Evolutionary conservation across 2,797 vertebrate genomes (phyloP).

Genomic region (Takifugu ocellatus): DNA sequence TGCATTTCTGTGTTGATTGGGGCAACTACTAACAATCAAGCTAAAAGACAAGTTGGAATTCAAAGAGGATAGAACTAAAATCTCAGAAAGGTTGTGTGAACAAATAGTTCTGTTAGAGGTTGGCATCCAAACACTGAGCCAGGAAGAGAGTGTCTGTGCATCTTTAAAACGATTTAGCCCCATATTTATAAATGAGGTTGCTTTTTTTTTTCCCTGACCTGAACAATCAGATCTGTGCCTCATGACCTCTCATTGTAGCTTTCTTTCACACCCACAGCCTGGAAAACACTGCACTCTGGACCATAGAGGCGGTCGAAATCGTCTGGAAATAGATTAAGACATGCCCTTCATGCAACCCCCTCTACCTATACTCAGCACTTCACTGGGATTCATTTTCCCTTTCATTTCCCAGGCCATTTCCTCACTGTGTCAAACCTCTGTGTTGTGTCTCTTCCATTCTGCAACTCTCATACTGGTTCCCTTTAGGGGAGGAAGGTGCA

Average conservation of each 20-base stretch:
- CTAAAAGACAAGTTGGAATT: too few species aligned
- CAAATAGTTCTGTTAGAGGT: too few species aligned
- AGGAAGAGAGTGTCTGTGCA: not conserved
- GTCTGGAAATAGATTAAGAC: conserved; percentile 72
- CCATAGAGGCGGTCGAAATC: conserved; percentile 59
- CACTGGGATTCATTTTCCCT: conserved; percentile 66
- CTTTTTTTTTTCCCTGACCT: conserved; percentile 44
- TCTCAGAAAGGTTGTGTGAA: too few species aligned
- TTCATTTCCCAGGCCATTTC: conserved; percentile 66
- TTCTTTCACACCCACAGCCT: conserved; percentile 57
- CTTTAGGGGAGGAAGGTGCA: conserved; percentile 22
- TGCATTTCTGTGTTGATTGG: too few species aligned
- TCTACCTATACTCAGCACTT: conserved; percentile 56
- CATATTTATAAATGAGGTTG: conserved; percentile 8
- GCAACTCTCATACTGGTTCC: conserved; percentile 21
- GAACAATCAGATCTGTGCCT: conserved; percentile 41
- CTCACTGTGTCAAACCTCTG: conserved; percentile 35
- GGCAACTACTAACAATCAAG: too few species aligned
- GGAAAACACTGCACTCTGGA: conserved; percentile 60
- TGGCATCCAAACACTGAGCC: too few species aligned
- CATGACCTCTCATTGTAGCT: conserved; percentile 56
- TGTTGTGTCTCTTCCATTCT: conserved; percentile 34
- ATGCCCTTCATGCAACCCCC: conserved; percentile 41
- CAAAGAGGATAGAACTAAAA: too few species aligned
- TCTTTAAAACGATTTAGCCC: conserved; percentile 11